Evolutionary conservation across 2,797 vertebrate genomes (phyloP), one percentile per base, ranked within the genome.

Genomic region (Takifugu ocellatus): DNA sequence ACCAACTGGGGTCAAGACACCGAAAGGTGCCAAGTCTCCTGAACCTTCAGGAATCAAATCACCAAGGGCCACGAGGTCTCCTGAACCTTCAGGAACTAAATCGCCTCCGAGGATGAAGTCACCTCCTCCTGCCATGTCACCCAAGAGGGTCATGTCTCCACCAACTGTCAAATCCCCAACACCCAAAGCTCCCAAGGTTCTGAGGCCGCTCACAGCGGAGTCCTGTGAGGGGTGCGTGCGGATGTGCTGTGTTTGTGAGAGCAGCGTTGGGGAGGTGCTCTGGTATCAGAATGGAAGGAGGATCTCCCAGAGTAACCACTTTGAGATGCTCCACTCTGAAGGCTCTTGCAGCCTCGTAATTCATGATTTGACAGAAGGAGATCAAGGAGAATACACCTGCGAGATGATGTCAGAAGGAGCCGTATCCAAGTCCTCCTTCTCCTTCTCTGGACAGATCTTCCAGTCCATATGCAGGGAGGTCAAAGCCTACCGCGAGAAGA

Each of bases 341-440:
- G 97, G 97, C 53, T 94, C 92, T 68, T 98, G 94, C 33, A 95
- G 92, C 77, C 94, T 99, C 51, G 86, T 90, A 63, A 95, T 99
- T 62, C 89, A 92, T 12, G 91, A 94, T n/a, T 84, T 98, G 53
- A 75, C 68, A 5, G 93, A 96, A 77, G 90, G 89, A 17, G 96
- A 99, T 76, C 91, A 95, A 74, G 97, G 97, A 75, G 96, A 98
- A 87, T 99, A 98, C 52, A 82, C 80, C 49, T 99, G 96, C 88
- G 96, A 99, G 90, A 90, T 99, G 80, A 92, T 81, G 59, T 91
- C 94, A 51, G 94, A 96, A 78, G 93, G 93, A 75, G 95, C 94
- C 44, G 63, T 92, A 51, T 94, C 94, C 56, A 98, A 93, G 90
- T 95, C 95, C 59, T 94, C 87, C 66, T 96, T 98, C 74, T 94